Evolutionary conservation across 2,888 invertebrate genomes (phyloP).

Genomic region (Gastrophysa polygoni): DNA sequence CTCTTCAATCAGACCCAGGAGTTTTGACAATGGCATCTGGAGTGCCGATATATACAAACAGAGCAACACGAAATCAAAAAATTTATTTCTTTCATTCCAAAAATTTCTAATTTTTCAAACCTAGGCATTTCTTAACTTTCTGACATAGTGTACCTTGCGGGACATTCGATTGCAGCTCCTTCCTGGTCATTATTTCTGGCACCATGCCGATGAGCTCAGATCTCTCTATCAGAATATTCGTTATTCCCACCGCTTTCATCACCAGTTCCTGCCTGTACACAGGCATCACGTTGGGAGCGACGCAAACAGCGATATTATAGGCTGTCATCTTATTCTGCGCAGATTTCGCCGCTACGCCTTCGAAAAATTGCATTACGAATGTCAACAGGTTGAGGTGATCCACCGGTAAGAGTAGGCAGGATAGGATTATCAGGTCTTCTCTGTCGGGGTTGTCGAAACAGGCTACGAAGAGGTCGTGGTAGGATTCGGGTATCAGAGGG

Average conservation of each 20-base stretch:
- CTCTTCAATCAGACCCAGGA: too few relatives aligned
- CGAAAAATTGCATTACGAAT: constrained; percentile 72
- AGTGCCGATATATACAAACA: too few relatives aligned
- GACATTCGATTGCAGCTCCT: neutral
- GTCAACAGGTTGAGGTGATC: constrained; percentile 78
- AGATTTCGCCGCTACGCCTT: constrained; percentile 18
- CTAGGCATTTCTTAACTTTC: constrained; percentile 2
- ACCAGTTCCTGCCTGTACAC: constrained; percentile 4
- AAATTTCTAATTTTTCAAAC: neutral
- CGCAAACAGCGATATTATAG: constrained; percentile 17
- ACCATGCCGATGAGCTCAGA: constrained; percentile 25
- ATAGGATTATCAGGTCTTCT: constrained; percentile 67
- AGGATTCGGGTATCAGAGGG: constrained; percentile 73
- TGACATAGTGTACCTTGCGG: constrained; percentile 6
- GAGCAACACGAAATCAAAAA: too few relatives aligned
- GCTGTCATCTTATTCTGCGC: constrained; percentile 21
- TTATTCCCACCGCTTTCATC: constrained; percentile 11
- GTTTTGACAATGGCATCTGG: too few relatives aligned
- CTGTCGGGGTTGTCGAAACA: constrained; percentile 66
- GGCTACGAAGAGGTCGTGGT: constrained; percentile 77
- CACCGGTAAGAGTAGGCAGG: constrained; percentile 73
- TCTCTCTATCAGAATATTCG: constrained; percentile 18
- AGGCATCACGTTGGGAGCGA: constrained; percentile 26
- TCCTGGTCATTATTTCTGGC: constrained; percentile 17
- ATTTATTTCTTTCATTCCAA: neutral